These are phyloP conservation scores for Varanus komodoensis DNA, from an alignment of 2,113 vertebrate species.

Conservation along the genomic window DNA sequence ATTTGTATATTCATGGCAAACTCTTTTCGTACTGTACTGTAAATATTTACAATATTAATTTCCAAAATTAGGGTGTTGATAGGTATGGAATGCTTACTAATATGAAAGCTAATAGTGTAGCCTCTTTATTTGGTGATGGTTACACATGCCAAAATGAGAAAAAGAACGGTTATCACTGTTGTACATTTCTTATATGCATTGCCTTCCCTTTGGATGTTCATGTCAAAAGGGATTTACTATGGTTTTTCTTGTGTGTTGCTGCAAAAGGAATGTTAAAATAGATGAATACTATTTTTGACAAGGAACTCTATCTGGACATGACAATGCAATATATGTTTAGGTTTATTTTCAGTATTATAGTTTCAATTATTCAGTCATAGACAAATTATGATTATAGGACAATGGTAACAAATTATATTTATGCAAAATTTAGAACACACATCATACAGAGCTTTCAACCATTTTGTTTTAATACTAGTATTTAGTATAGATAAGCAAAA, in stretches of 20 bases:
- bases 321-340: neutral
- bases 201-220: neutral
- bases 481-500: conserved; percentile 24
- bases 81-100: neutral
- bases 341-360: neutral
- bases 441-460: conserved; percentile 7
- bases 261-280: neutral
- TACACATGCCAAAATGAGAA: neutral
- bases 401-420: neutral
- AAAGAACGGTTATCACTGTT: neutral
- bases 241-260: neutral
- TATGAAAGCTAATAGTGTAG: neutral
- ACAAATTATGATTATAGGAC: neutral
- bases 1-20: too few relatives aligned
- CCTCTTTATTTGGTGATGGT: neutral
- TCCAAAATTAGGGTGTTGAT: too few relatives aligned
- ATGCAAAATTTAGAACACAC: conserved; percentile 25
- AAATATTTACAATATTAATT: too few relatives aligned
- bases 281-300: neutral
- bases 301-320: neutral
- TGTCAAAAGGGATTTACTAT: neutral
- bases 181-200: neutral
- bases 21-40: too few relatives aligned
- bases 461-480: conserved; percentile 1
- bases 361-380: neutral